Evolutionary conservation across 1,140 invertebrate genomes (phyloP).

Genomic region (Drosophila trapezifrons): DNA sequence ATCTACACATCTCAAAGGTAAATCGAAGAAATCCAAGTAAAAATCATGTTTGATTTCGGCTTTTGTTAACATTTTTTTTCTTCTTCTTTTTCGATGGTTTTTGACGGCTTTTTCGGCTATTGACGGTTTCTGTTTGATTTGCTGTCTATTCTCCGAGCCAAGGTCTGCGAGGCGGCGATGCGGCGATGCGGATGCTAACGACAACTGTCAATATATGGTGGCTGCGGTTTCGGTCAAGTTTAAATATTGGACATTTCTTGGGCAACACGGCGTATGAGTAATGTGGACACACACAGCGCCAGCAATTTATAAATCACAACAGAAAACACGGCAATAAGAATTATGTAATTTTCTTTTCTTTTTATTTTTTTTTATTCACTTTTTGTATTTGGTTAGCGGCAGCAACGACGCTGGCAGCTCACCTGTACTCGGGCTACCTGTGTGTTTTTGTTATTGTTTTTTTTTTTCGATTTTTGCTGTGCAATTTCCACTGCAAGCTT

Average conservation of each 20-base stretch:
- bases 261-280: constrained; percentile 67
- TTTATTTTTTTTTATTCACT: constrained; percentile 34
- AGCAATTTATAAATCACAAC: constrained; percentile 58
- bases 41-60: constrained; percentile 7
- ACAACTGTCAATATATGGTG: constrained; percentile 41
- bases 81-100: not conserved
- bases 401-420: not conserved
- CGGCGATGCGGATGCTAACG: constrained; percentile 41
- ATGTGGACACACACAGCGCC: constrained; percentile 36
- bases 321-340: constrained; percentile 49
- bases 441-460: constrained; percentile 8
- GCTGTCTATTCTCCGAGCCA: constrained; percentile 34
- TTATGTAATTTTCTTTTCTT: constrained; percentile 79
- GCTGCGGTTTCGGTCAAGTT: constrained; percentile 52
- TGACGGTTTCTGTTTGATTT: constrained; percentile 21
- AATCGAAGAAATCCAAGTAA: constrained; percentile 8
- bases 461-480: not conserved
- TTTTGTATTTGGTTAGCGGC: constrained; percentile 51
- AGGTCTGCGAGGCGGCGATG: constrained; percentile 8
- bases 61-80: constrained; percentile 2
- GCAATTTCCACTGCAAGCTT: constrained; percentile 34
- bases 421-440: constrained; percentile 9
- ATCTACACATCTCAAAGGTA: not conserved
- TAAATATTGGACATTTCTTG: constrained; percentile 66
- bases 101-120: not conserved